These are phyloP conservation scores for Halisarca cf. caerulea DNA, from an alignment of 37 sponge, comb jelly and placozoan species.

Conservation along the genomic window DNA sequence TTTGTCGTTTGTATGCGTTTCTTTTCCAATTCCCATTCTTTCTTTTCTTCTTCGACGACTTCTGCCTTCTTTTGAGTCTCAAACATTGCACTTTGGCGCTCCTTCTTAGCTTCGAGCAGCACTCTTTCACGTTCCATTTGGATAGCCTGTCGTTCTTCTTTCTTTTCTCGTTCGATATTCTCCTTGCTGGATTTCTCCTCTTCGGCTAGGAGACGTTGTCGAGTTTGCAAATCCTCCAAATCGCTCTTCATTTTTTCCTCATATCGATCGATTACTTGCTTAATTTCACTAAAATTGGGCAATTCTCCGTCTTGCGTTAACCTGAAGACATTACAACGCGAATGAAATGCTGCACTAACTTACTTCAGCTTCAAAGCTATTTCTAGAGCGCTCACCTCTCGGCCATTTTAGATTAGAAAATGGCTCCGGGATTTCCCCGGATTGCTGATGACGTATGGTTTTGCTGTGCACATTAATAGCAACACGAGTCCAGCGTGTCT, in stretches of 20 bases:
- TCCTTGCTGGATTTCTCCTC: neutral
- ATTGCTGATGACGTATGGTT: too few species aligned
- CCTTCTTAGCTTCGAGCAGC: neutral
- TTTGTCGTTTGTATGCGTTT: neutral
- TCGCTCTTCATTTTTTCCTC: neutral
- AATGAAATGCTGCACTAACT: too few species aligned
- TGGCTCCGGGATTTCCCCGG: too few species aligned
- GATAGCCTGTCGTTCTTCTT: neutral
- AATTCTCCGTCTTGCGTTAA: neutral
- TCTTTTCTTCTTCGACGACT: neutral
- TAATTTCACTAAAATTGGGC: constrained; percentile 2
- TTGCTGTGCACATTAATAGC: too few species aligned
- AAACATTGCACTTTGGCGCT: neutral
- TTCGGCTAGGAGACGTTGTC: neutral
- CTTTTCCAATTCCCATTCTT: constrained; percentile 14
- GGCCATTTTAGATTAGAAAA: too few species aligned
- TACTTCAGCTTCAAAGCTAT: too few species aligned
- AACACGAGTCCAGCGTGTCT: too few species aligned
- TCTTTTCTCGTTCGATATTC: neutral
- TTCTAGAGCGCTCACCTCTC: too few species aligned
- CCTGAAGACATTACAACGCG: too few species aligned
- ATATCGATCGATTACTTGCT: neutral
- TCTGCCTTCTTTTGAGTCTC: neutral
- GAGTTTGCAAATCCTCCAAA: neutral
- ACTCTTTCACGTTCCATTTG: neutral